These are phyloP conservation scores for Sula dactylatra DNA, from an alignment of 2,113 vertebrate genomes.

Conservation along the genomic window DNA sequence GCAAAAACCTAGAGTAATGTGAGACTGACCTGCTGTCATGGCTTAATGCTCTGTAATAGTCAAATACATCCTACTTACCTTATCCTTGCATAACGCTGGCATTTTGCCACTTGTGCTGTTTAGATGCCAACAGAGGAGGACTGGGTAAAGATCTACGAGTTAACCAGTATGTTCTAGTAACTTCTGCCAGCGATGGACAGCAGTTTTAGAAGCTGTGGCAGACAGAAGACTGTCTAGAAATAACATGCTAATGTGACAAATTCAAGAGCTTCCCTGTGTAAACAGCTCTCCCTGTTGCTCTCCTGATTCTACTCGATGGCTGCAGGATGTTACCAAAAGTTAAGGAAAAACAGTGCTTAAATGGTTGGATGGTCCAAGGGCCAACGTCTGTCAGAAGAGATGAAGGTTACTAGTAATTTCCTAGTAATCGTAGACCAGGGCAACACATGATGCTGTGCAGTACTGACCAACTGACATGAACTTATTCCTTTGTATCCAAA, in stretches of 20 bases:
- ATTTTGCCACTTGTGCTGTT: not conserved
- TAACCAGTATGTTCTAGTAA: not conserved
- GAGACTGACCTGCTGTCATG: not conserved
- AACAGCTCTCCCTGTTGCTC: not conserved
- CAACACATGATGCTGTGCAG: not conserved
- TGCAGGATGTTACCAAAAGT: not conserved
- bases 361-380: not conserved
- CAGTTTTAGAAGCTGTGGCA: not conserved
- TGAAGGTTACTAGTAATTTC: not conserved
- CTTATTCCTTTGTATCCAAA: not conserved
- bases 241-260: not conserved
- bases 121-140: not conserved
- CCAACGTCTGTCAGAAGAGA: not conserved
- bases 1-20: rapidly evolving
- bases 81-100: not conserved
- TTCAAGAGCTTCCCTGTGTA: not conserved
- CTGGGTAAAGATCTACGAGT: not conserved
- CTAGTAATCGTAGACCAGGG: not conserved
- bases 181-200: not conserved
- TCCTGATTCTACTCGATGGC: not conserved
- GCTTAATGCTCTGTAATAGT: not conserved
- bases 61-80: not conserved
- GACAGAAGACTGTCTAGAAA: not conserved
- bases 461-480: not conserved
- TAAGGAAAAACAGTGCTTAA: not conserved